Base-by-base conservation (phyloP, 2,888 invertebrate genomes). In the Caenorhabditis sinica region DNA sequence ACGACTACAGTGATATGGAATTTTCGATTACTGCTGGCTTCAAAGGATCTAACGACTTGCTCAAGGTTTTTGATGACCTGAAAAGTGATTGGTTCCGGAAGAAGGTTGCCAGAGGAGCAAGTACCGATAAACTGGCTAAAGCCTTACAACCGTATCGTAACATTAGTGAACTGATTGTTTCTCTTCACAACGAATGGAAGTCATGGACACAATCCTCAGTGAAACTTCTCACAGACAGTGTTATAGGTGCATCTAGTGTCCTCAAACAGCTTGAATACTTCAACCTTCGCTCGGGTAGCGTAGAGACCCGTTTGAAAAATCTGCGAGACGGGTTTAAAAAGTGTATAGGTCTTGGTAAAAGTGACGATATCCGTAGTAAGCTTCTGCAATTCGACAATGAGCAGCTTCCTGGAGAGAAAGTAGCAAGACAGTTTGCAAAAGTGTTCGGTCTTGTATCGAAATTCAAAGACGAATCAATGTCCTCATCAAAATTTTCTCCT, bases 1-100 rank as follows among this genome's bases (percentile, higher is more conserved):
- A n/a, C n/a, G 25, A 28, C 56, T 25, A 28, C 28, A 56, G 30
- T 28, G 28, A 60, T 15, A 60, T 33, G n/a, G 20, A 30, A n/a
- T 33, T 33, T 36, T 60, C 33, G 8, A 60, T 30, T 4, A 60
- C 60, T 15, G 60, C 60, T 20, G 60, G 60, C 4, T 60, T 60
- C 15, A 9, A 1, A 33, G 36, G n/a, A 30, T 33, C 36, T 4
- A 36, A 36, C 17, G 60, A 60, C n/a, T 33, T 60, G 33, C 15
- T 20, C 1, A 60, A 60, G 20, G 36, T 60, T 33, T n/a, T 36
- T 13, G 60, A 28, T 8, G 60, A 60, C 28, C n/a, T 60, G 60
- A 33, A 60, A 17, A 60, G 60, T 13, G n/a, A 33, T 8, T 60
- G 60, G 60, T 60, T 60, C 33, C 30, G 30, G 20, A 28, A 33